A percentile compares a stretch with the other conserved stretches of the same genome.
Evolutionary conservation across 2,113 vertebrate genomes (phyloP).

Genomic region (Columba livia): DNA sequence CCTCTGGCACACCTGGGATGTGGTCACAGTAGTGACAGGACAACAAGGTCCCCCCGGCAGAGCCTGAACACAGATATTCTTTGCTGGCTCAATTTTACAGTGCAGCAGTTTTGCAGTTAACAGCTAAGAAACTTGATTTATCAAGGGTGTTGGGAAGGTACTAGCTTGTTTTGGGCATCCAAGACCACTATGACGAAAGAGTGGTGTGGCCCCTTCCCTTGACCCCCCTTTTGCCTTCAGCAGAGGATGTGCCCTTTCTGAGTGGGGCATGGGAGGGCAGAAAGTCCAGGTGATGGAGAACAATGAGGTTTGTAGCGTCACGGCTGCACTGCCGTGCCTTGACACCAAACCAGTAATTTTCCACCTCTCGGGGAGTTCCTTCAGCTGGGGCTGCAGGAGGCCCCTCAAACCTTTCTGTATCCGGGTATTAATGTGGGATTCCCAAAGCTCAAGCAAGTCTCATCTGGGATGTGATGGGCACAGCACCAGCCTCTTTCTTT

Average conservation of each 20-base stretch:
- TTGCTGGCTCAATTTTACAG: background rate
- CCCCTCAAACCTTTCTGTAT: background rate
- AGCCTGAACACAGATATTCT: too few relatives aligned
- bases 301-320: background rate
- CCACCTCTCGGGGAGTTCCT: background rate
- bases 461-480: background rate
- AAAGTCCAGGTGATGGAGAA: background rate
- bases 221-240: background rate
- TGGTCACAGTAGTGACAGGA: background rate
- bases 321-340: fast-evolving
- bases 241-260: background rate
- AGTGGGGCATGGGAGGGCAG: background rate
- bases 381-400: background rate
- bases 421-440: background rate
- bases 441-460: background rate
- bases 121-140: background rate
- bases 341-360: background rate
- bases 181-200: background rate
- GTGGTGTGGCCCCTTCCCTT: background rate
- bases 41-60: background rate
- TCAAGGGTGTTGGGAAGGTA: background rate
- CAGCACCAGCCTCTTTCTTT: background rate
- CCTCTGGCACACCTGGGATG: background rate
- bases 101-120: background rate
- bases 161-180: background rate